Percentiles rank a stretch among this genome's conserved stretches.
phyloP scores from a whole-genome alignment of 2,888 invertebrate species.

The Yponomeuta malinellus region DNA sequence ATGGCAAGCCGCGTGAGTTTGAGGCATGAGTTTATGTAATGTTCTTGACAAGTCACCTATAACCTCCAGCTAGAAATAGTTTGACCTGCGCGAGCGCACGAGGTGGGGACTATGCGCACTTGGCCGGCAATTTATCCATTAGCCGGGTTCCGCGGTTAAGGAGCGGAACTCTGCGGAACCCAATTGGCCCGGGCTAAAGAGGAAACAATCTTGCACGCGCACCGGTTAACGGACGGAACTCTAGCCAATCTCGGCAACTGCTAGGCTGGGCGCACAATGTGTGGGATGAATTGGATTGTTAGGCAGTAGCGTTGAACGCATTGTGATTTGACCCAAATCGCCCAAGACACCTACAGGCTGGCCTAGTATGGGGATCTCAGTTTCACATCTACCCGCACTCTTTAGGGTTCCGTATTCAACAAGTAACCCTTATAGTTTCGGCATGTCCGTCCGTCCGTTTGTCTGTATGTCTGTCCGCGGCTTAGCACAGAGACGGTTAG shows the following conservation, averaged over 20 bases:
- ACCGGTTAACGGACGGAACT: slow-evolving; percentile 64
- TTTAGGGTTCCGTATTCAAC: too few species aligned
- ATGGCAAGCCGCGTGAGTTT: too few species aligned
- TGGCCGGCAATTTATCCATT: slow-evolving; percentile 48
- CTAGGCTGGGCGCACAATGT: background rate
- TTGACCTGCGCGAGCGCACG: too few species aligned
- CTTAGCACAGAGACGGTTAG: too few species aligned
- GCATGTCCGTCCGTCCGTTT: too few species aligned
- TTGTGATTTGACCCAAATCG: background rate
- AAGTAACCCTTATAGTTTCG: too few species aligned
- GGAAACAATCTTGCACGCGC: slow-evolving; percentile 76
- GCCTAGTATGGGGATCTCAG: too few species aligned
- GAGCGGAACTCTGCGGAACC: slow-evolving; percentile 58
- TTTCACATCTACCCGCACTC: too few species aligned
- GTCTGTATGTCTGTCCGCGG: too few species aligned
- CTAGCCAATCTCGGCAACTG: slow-evolving; percentile 54
- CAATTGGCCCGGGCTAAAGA: slow-evolving; percentile 67
- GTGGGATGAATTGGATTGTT: background rate
- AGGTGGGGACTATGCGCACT: slow-evolving; percentile 12
- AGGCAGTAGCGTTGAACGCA: background rate
- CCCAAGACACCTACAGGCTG: background rate
- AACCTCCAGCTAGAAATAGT: too few species aligned
- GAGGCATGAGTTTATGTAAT: too few species aligned
- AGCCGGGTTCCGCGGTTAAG: slow-evolving; percentile 54
- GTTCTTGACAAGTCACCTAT: too few species aligned